Evolutionary conservation across 2,888 invertebrate species (phyloP).

Genomic region (Parnassius orleans): DNA sequence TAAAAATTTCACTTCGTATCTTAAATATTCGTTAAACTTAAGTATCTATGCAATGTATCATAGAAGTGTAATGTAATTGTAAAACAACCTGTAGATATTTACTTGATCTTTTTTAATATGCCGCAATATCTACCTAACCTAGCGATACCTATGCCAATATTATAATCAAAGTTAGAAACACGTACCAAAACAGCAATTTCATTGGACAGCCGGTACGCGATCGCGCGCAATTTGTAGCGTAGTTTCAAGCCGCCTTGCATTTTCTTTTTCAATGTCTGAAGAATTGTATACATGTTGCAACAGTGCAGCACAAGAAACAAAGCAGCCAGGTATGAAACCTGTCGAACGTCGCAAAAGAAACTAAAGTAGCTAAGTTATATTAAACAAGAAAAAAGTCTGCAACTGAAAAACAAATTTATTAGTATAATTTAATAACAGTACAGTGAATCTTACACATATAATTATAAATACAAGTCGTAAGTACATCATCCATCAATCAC

Average conservation of each 20-base stretch:
- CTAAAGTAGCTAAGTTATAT: slow-evolving; percentile 44
- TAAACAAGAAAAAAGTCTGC: slow-evolving; percentile 43
- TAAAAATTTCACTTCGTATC: too few species aligned
- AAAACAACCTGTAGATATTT: too few species aligned
- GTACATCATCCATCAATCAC: slow-evolving; percentile 8
- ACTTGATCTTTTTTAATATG: too few species aligned
- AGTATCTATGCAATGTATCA: too few species aligned
- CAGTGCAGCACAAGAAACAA: slow-evolving; percentile 93
- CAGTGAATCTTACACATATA: slow-evolving; percentile 21
- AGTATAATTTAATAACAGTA: slow-evolving; percentile 47
- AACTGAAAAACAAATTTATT: slow-evolving; percentile 68
- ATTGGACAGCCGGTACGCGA: slow-evolving; percentile 72
- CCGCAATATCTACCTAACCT: not conserved
- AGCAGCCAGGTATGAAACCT: slow-evolving; percentile 90
- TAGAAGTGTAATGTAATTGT: too few species aligned
- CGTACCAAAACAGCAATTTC: slow-evolving; percentile 70
- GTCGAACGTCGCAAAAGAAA: slow-evolving; percentile 56
- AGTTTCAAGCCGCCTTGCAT: slow-evolving; percentile 80
- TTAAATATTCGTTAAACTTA: too few species aligned
- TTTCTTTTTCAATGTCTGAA: slow-evolving; percentile 94
- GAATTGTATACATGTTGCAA: slow-evolving; percentile 93
- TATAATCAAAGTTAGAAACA: slow-evolving; percentile 16
- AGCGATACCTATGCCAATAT: not conserved
- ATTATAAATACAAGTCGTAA: slow-evolving; percentile 29
- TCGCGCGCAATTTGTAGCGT: slow-evolving; percentile 80